Percentiles rank a stretch among this genome's conserved stretches.
phyloP scores from a whole-genome alignment of 2,797 vertebrate genomes.

The Myiotriccus ornatus region DNA sequence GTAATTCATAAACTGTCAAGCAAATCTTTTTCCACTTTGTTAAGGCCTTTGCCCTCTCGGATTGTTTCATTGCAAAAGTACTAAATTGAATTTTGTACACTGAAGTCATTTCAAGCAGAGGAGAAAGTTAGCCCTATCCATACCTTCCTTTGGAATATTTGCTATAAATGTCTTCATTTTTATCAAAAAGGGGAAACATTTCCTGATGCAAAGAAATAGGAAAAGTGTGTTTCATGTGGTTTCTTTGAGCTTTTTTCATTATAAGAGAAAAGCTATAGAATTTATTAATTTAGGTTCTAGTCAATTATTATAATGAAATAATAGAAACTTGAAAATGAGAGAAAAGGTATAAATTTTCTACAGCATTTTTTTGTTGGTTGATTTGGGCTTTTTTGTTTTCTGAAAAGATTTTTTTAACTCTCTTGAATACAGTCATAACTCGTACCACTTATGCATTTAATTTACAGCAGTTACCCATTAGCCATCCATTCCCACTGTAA shows the following conservation, averaged over 20 bases:
- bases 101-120: constrained; percentile 38
- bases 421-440: background rate
- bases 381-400: background rate
- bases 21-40: constrained; percentile 39
- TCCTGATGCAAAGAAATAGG: background rate
- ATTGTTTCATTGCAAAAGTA: constrained; percentile 56
- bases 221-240: accelerated
- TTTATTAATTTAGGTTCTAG: background rate
- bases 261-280: background rate
- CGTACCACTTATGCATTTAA: background rate
- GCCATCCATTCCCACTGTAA: background rate
- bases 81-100: constrained; percentile 52
- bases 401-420: background rate
- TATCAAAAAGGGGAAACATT: background rate
- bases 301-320: background rate
- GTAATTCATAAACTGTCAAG: constrained; percentile 73
- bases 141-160: constrained; percentile 24
- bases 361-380: background rate
- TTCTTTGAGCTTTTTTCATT: background rate
- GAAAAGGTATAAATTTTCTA: background rate
- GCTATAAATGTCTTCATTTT: background rate
- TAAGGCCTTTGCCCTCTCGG: constrained; percentile 5
- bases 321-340: background rate
- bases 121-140: background rate
- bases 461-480: background rate